phyloP scores from a whole-genome alignment of 1,140 invertebrate species.

The Neoseiulus cucumeris region DNA sequence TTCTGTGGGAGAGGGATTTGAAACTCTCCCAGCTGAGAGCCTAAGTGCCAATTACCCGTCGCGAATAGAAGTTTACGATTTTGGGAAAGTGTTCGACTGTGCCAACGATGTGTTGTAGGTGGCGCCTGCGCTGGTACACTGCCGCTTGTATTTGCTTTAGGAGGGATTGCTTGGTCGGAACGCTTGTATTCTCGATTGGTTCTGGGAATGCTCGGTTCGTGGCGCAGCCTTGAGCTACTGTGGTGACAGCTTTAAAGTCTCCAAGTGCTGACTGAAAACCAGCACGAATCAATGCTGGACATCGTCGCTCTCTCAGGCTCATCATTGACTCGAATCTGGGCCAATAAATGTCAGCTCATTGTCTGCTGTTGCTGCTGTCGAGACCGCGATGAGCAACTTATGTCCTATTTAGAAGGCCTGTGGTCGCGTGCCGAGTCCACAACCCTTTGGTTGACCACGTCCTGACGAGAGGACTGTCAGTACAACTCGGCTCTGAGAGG shows the following conservation, averaged over 20 bases:
- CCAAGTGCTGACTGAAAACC: no score
- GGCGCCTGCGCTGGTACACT: no score
- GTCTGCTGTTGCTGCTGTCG: not conserved
- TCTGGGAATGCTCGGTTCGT: not conserved
- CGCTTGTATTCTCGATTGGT: conserved; percentile 6
- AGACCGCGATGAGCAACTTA: not conserved
- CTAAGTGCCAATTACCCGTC: conserved; percentile 10
- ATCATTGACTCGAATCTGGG: no score
- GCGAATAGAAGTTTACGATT: conserved; percentile 10
- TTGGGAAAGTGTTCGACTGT: conserved; percentile 7
- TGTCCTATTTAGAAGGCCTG: not conserved
- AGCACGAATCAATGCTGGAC: no score
- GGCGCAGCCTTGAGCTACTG: no score
- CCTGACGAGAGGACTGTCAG: not conserved
- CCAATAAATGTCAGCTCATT: not conserved
- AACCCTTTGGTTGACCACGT: not conserved
- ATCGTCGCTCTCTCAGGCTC: no score
- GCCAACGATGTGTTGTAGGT: no score
- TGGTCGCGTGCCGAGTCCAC: not conserved
- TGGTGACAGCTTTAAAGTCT: no score
- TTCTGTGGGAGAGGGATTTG: no score
- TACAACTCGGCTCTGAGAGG: not conserved
- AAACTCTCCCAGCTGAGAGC: no score
- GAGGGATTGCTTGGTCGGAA: no score
- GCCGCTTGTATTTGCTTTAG: no score